phyloP scores from a whole-genome alignment of 2,113 vertebrate genomes.

The Tricholaema leucomelas region DNA sequence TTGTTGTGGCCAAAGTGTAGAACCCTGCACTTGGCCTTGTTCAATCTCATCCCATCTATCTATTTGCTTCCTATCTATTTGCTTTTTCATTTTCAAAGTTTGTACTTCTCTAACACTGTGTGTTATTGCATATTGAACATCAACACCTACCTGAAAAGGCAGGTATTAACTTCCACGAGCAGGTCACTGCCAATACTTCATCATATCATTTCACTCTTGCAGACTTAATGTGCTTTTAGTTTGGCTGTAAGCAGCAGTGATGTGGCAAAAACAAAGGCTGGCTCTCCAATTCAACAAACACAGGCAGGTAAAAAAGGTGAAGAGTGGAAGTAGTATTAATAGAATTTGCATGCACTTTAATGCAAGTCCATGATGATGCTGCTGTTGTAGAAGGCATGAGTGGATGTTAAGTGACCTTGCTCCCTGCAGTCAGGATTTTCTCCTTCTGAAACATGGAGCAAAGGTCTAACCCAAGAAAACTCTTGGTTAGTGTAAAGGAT shows the following conservation, averaged over 20 bases:
- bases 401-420: neutral
- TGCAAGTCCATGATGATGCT: neutral
- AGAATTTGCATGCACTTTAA: neutral
- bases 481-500: neutral
- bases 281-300: neutral
- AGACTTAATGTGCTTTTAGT: neutral
- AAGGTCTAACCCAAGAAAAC: neutral
- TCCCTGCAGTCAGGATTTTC: neutral
- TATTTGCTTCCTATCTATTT: neutral
- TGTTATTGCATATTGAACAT: neutral
- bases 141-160: neutral
- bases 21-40: too few species aligned
- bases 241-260: neutral
- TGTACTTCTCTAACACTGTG: neutral
- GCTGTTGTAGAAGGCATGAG: neutral
- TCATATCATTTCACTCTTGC: neutral
- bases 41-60: too few species aligned
- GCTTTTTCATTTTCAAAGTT: neutral
- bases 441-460: neutral
- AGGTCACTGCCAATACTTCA: neutral
- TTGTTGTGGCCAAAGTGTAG: too few species aligned
- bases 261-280: neutral
- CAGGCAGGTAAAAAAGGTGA: neutral
- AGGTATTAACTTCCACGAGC: neutral
- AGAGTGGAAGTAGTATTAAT: neutral